These are phyloP conservation scores for Chloroclysta siterata DNA, from an alignment of 2,888 invertebrate genomes.

Conservation along the genomic window DNA sequence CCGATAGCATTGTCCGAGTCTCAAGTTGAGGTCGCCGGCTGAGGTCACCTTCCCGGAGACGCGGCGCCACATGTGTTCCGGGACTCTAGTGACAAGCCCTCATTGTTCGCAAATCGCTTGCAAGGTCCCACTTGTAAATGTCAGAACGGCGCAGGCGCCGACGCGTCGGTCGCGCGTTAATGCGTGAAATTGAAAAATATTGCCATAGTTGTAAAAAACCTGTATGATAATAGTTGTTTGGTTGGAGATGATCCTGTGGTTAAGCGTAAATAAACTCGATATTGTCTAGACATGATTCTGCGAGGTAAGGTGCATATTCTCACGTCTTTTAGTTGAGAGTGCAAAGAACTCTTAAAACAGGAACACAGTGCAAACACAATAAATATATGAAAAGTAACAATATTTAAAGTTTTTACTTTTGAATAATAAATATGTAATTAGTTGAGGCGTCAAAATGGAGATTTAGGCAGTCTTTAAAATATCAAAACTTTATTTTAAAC, in stretches of 20 bases:
- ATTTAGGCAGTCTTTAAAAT: no score
- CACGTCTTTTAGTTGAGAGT: not conserved
- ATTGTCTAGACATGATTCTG: slow-evolving; percentile 9
- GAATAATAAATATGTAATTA: not conserved
- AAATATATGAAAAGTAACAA: no score
- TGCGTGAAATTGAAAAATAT: slow-evolving; percentile 44
- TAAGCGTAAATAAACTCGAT: slow-evolving; percentile 12
- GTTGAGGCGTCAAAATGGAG: no score
- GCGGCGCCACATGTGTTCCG: slow-evolving; percentile 61
- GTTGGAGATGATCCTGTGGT: slow-evolving; percentile 25
- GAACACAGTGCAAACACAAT: not conserved
- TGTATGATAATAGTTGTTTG: slow-evolving; percentile 30
- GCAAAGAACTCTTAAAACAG: not conserved
- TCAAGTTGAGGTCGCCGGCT: slow-evolving; percentile 57
- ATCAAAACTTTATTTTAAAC: not conserved
- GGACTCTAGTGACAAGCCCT: slow-evolving; percentile 72
- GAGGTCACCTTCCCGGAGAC: slow-evolving; percentile 65
- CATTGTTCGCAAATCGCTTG: slow-evolving; percentile 75
- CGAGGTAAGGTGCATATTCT: not conserved
- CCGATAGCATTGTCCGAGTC: slow-evolving; percentile 33
- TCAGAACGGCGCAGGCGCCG: slow-evolving; percentile 72
- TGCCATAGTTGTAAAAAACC: slow-evolving; percentile 35
- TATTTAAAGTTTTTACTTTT: not conserved
- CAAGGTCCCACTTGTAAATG: slow-evolving; percentile 78
- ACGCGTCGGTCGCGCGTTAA: slow-evolving; percentile 45